Base-by-base conservation (phyloP, 2,888 invertebrate genomes). In the Serripes groenlandicus region DNA sequence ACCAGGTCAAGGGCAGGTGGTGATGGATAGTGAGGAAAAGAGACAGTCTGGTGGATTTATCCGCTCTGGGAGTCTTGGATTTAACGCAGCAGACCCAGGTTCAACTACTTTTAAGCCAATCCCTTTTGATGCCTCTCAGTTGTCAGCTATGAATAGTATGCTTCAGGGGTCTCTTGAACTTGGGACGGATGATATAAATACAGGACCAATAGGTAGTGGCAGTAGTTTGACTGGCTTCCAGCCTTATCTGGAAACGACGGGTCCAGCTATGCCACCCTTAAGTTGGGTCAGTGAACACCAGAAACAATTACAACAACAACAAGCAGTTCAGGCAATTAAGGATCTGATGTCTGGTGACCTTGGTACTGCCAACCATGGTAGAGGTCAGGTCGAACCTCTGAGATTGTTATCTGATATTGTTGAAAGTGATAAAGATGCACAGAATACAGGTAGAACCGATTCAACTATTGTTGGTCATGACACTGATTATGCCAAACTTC, bases 171-270 rank as follows among this genome's bases (percentile, higher is more conserved):
- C 71, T 9, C 26, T 71, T n/a, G 66, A 66, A 5, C 23, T 66
- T n/a, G 66, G 66, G 15, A 21, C 54, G 2, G 58, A 71, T 11
- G 23, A 30, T 23, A 15, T 18, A 15, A 56, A 74, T 37, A 23
- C 28, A 18, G 60, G 30, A 18, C n/a, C 37, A 15, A 28, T 42
- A 26, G 70, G 81, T 1, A 73, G 82, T 52, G 85, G 78, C 3
- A 90, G 89, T 81, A 89, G 87, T 77, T 77, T 86, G 52, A 88
- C 86, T 9, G 86, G 88, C 30, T 90, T 89, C 72, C 86, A 88
- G 68, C 86, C 86, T 3, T 90, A 86, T 64, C 78, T 89, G 9
- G 81, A 84, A 28, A 72, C 88, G 54, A 88, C 88, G 3, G 64
- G 73, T 56, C 87, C 84, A 30, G 83, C 85, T 77, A 69, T 84